Evolutionary conservation across 2,113 vertebrate species (phyloP), one percentile per base, ranked within the genome.

Genomic region (Uria aalge): DNA sequence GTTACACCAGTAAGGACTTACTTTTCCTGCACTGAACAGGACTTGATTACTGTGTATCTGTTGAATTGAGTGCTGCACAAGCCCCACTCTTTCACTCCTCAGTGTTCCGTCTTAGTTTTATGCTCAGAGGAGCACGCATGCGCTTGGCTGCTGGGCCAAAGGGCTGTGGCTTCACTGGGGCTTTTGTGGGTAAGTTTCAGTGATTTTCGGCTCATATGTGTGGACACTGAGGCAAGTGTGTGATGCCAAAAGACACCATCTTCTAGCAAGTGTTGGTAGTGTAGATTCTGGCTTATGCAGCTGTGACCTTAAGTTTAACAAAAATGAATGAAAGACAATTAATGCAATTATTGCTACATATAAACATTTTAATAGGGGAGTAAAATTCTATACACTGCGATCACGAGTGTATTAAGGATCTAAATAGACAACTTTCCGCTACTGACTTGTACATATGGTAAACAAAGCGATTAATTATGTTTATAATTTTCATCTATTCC

Each of bases 401-500:
- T 67, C 3, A 2, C 15, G 50, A 92, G 59, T 16, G 32, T n/a
- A 69, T 74, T 74, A 40, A 63, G 68, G 68, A 88, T 52, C 38
- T 43, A 77, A 88, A 90, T 20, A 91, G 50, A 24, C 48, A 86
- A 15, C 52, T 89, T 77, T 79, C 50, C 38, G 53, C 38, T 88
- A 24, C 45, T 88, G 83, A 77, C 18, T 62, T 9, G 41, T 34
- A 66, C 34, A 72, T 79, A 16, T 17, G 11, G 52, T 63, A 90
- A 92, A 81, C 47, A 92, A 84, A 89, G 45, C 43, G 26, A 63
- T 86, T 86, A 2, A 40, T 84, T 63, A 40, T 55, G 12, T 92
- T 93, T 83, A 53, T 77, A 76, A 69, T 73, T 79, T 40, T 88
- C 8, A 71, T 80, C 55, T 32, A 69, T 86, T 86, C 56, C 56